Evolutionary conservation across 2,797 vertebrate genomes (phyloP).

Genomic region (Chrysocyon brachyurus): DNA sequence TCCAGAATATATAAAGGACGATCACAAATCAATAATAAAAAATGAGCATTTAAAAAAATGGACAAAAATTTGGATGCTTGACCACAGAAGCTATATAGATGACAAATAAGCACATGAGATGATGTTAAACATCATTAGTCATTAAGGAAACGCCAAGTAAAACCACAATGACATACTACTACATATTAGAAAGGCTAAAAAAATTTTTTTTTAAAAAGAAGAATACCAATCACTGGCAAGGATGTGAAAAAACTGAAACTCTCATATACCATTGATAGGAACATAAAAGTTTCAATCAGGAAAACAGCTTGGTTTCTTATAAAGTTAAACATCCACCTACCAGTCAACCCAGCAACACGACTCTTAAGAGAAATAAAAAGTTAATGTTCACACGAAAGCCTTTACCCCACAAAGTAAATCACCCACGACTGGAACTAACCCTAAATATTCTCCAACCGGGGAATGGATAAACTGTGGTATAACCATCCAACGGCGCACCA

Average conservation of each 20-base stretch:
- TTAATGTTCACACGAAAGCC: not conserved
- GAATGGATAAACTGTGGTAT: not conserved
- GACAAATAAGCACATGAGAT: not conserved
- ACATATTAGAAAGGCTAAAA: not conserved
- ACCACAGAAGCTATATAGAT: not conserved
- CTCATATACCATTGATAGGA: rapidly evolving
- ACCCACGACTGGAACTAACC: not conserved
- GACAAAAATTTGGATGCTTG: not conserved
- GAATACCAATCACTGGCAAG: not conserved
- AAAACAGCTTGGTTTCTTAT: not conserved
- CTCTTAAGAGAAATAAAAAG: not conserved
- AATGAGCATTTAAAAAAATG: not conserved
- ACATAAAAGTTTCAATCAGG: not conserved
- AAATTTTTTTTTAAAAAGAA: not conserved
- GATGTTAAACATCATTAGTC: not conserved
- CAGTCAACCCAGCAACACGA: not conserved
- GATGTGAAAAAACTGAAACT: not conserved
- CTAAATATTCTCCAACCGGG: not conserved
- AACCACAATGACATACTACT: not conserved
- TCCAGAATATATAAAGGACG: not conserved
- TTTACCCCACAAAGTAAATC: not conserved
- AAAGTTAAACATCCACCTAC: not conserved
- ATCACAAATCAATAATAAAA: not conserved
- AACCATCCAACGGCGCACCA: rapidly evolving
- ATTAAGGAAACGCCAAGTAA: not conserved